Conservation (phyloP, 2,113 vertebrate genomes). For the Notarius lentiginosus region DNA sequence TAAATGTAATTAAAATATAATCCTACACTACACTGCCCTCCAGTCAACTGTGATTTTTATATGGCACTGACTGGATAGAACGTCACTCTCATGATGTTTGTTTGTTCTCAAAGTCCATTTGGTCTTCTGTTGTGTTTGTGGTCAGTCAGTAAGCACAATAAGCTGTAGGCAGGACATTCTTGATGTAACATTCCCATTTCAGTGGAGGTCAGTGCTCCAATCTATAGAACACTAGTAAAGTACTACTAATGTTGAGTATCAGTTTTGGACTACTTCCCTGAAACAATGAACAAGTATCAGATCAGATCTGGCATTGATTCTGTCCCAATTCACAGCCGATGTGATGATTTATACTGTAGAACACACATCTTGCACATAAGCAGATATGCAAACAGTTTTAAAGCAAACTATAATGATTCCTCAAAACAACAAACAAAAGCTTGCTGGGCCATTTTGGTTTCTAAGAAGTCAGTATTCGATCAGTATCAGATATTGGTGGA, state of each 20-base stretch:
- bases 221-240: not conserved
- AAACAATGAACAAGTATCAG: not conserved
- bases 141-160: constrained; percentile 24
- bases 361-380: not conserved
- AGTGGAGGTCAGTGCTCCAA: not conserved
- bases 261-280: not conserved
- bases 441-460: not conserved
- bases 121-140: constrained; percentile 35
- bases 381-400: not conserved
- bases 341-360: not conserved
- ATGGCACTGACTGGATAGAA: constrained; percentile 25
- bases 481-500: not conserved
- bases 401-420: not conserved
- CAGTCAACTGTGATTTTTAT: not conserved
- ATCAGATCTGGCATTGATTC: not conserved
- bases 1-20: not conserved
- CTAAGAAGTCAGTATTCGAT: not conserved
- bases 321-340: not conserved
- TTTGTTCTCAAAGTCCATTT: constrained; percentile 71
- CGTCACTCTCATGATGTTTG: constrained; percentile 46
- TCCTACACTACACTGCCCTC: not conserved
- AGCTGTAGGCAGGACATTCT: constrained; percentile 14
- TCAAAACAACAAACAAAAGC: not conserved
- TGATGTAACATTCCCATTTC: not conserved
- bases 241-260: not conserved